phyloP scores from a whole-genome alignment of 2,888 invertebrate species.

The Folsomia manolachei region DNA sequence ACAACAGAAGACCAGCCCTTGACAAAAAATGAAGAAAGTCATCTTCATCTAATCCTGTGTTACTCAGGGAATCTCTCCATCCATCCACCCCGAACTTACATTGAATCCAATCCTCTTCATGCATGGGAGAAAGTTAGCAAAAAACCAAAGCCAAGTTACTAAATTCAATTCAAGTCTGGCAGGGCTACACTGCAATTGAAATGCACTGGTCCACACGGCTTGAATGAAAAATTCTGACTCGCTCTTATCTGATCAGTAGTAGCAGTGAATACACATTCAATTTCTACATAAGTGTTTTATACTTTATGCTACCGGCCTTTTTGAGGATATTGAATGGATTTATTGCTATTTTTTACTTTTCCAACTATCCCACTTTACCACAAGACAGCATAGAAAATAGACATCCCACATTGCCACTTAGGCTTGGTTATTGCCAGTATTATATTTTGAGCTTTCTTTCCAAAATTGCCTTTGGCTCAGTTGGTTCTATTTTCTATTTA shows the following conservation, averaged over 20 bases:
- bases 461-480: not conserved
- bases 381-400: not conserved
- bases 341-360: constrained; percentile 1
- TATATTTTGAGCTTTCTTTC: not conserved
- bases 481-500: too few relatives aligned
- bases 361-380: not conserved
- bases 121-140: too few relatives aligned
- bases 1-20: too few relatives aligned
- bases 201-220: too few relatives aligned
- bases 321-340: constrained; percentile 9
- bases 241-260: too few relatives aligned
- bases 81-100: not conserved
- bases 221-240: too few relatives aligned
- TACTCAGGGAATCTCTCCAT: too few relatives aligned
- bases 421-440: not conserved
- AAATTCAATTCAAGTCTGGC: not conserved
- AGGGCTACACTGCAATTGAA: not conserved
- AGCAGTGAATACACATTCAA: not conserved
- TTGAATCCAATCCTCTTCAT: not conserved
- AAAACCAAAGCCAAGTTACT: not conserved
- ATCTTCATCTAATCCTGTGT: too few relatives aligned
- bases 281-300: not conserved
- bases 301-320: not conserved
- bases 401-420: not conserved
- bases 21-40: too few relatives aligned